A percentile compares a stretch with the other conserved stretches of the same genome.
phyloP scores from a whole-genome alignment of 2,113 vertebrate species.

The Talpa occidentalis region DNA sequence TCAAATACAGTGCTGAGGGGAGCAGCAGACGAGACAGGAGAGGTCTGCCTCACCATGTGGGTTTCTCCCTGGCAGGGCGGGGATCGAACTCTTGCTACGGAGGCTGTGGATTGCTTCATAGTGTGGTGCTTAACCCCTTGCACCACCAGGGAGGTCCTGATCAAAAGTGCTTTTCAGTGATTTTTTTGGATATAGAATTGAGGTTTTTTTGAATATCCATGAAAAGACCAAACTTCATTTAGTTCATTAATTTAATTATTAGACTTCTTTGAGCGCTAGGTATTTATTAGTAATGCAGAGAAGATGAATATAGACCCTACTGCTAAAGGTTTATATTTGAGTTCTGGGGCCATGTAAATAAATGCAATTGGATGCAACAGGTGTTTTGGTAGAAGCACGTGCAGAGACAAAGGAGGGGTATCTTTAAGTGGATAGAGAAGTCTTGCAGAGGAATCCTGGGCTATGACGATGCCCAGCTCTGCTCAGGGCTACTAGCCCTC shows the following conservation, averaged over 20 bases:
- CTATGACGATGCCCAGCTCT: fast-evolving
- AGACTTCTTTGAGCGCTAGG: not conserved
- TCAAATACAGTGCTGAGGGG: no score
- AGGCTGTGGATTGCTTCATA: no score
- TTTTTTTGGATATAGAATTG: not conserved
- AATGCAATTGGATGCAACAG: not conserved
- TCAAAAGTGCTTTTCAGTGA: not conserved
- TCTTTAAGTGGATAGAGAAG: not conserved
- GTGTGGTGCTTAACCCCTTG: no score
- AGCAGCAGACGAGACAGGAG: no score
- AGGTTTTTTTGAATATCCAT: not conserved
- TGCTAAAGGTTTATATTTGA: not conserved
- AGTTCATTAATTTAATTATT: not conserved
- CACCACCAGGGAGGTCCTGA: no score
- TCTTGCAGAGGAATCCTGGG: not conserved
- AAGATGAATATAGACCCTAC: not conserved
- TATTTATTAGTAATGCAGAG: not conserved
- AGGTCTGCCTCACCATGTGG: no score
- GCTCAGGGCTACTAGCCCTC: not conserved
- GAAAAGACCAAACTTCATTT: not conserved
- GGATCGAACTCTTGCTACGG: no score
- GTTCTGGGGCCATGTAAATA: not conserved
- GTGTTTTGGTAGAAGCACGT: not conserved
- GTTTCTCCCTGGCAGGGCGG: no score
- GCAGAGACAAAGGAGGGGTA: not conserved